Evolutionary conservation across 2,797 vertebrate genomes (phyloP).

Genomic region (Poeciliopsis infans): DNA sequence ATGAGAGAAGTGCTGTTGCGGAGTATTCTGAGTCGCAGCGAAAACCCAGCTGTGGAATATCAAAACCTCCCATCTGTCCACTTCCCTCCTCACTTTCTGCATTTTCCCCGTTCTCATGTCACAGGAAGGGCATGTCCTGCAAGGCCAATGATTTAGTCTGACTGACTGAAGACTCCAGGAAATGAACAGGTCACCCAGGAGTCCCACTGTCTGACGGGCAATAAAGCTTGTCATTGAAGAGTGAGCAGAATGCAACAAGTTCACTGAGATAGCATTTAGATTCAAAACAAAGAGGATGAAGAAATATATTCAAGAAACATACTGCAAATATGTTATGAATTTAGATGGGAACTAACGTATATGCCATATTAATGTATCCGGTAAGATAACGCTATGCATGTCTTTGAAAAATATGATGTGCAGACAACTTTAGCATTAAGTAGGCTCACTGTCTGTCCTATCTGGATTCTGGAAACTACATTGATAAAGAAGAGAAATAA

Average conservation of each 20-base stretch:
- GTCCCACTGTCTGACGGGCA: conserved; percentile 44
- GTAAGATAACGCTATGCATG: conserved; percentile 1
- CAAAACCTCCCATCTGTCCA: conserved; percentile 68
- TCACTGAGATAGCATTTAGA: background rate
- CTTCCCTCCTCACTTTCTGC: conserved; percentile 14
- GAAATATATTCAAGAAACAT: conserved; percentile 19
- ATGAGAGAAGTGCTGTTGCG: conserved; percentile 56
- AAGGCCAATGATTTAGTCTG: conserved; percentile 44
- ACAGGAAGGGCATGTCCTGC: conserved; percentile 51
- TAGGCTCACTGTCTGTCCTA: background rate
- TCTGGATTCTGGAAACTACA: background rate
- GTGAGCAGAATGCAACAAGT: conserved; percentile 48
- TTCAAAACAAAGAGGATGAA: background rate
- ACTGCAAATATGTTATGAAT: conserved; percentile 13
- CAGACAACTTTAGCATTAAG: conserved; percentile 12
- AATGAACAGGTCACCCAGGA: conserved; percentile 49
- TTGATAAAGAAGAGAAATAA: background rate
- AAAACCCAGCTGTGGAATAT: conserved; percentile 54
- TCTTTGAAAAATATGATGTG: conserved; percentile 16
- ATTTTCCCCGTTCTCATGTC: conserved; percentile 36
- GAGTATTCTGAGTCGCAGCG: conserved; percentile 52
- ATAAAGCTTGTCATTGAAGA: conserved; percentile 67
- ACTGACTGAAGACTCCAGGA: conserved; percentile 42
- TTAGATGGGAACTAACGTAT: conserved; percentile 22
- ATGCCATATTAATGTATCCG: background rate